Base-by-base conservation (phyloP, 2,888 invertebrate species). In the Polyommatus iphigenia region DNA sequence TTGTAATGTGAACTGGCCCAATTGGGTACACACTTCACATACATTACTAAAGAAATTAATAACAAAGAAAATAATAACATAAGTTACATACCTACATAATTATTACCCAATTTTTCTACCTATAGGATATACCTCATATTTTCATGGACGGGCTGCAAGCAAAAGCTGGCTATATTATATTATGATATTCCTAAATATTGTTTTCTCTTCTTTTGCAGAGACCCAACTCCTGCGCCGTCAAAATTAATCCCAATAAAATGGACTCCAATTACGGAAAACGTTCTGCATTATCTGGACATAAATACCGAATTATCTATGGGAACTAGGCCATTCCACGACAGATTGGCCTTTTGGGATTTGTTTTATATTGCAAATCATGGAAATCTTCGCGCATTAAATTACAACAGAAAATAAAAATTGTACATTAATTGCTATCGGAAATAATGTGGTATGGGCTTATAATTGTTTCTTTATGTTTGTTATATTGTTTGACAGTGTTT, bases 281-380 rank as follows among this genome's bases (percentile, higher is more conserved):
- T 75, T 20, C 13, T 75, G 24, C 50, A 75, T 75, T 75, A 75
- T 29, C 75, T 75, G 50, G 79, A 84, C 6, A 83, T 85, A 1
- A 79, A 82, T 41, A 80, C 71, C 0, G 80, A 81, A 3, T 59
- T 85, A 41, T 78, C 76, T 4, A 75, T 79, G 18, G 78, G 79
- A 15, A 77, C 72, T 8, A 81, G 81, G 72, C 85, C 85, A 0
- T 83, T 84, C 67, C 80, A 83, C 20, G 79, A 82, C 15, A 82
- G 85, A 75, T 80, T 84, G 76, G 82, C 82, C 0, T 84, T 85
- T 73, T 85, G 84, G 85, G 83, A 85, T n/a, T 62, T 81, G 3
- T 85, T 87, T 76, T 85, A 84, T 78, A 82, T 81, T 72, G 18
- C 71, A 54, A 75, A 75, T 75, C 29, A 24, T 75, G 50, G 18